Percentiles rank a stretch among this genome's conserved stretches.
These are phyloP conservation scores for Coleophora deauratella DNA, from an alignment of 2,888 invertebrate species.

Conservation along the genomic window DNA sequence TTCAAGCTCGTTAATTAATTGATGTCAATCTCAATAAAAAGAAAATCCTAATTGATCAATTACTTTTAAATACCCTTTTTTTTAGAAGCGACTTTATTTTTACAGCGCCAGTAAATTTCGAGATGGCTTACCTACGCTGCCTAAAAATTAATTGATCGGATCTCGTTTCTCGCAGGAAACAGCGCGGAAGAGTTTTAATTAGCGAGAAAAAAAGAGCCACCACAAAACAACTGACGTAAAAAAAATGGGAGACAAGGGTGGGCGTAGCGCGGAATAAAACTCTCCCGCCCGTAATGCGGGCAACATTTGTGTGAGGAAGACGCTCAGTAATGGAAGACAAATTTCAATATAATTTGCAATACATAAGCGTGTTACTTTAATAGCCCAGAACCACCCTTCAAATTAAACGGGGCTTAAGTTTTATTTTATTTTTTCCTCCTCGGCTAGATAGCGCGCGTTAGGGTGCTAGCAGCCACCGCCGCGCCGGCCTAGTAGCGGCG, in stretches of 20 bases:
- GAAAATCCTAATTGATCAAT: slow-evolving; percentile 54
- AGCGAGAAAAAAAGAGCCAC: slow-evolving; percentile 65
- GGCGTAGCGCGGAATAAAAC: slow-evolving; percentile 67
- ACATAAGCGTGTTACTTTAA: slow-evolving; percentile 76
- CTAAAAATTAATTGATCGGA: slow-evolving; percentile 73
- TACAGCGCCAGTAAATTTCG: slow-evolving; percentile 62
- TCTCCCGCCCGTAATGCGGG: slow-evolving; percentile 71
- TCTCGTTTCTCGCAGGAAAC: slow-evolving; percentile 70
- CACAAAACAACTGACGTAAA: slow-evolving; percentile 70
- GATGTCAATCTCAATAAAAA: slow-evolving; percentile 8
- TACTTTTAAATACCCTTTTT: slow-evolving; percentile 57
- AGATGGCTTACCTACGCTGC: slow-evolving; percentile 55
- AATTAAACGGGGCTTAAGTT: slow-evolving; percentile 76
- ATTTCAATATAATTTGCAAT: slow-evolving; percentile 76
- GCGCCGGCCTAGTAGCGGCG: slow-evolving; percentile 29
- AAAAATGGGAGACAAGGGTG: slow-evolving; percentile 70
- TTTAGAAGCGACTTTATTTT: slow-evolving; percentile 46
- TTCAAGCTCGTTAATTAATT: slow-evolving; percentile 27
- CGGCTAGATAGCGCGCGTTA: slow-evolving; percentile 52
- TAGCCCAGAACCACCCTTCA: slow-evolving; percentile 76
- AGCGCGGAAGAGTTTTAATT: slow-evolving; percentile 74
- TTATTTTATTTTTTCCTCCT: slow-evolving; percentile 72
- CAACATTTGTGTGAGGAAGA: slow-evolving; percentile 74
- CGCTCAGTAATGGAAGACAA: slow-evolving; percentile 74
- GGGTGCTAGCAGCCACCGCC: slow-evolving; percentile 33